These are phyloP conservation scores for Lithobates sylvaticus DNA, from an alignment of 2,797 vertebrate species.

Conservation along the genomic window DNA sequence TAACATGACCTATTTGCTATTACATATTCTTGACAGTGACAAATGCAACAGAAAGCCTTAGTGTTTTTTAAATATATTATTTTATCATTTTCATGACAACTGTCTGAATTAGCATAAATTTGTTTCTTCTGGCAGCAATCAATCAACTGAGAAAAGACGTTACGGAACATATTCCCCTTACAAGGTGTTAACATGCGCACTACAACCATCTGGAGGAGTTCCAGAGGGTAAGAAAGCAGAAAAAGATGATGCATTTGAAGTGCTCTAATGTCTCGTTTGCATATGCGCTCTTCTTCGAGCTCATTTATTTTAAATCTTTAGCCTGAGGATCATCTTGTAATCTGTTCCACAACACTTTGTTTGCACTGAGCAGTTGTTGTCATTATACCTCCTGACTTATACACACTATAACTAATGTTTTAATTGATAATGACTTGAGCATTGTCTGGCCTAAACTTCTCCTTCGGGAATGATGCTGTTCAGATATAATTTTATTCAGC, in stretches of 20 bases:
- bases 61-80: background rate
- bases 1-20: background rate
- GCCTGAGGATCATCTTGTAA: conserved; percentile 10
- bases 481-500: background rate
- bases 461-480: background rate
- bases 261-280: background rate
- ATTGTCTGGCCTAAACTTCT: background rate
- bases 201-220: conserved; percentile 30
- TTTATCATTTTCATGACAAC: background rate
- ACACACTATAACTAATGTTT: no score
- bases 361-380: conserved; percentile 16
- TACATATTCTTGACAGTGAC: background rate
- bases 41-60: background rate
- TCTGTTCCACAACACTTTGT: background rate
- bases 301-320: conserved; percentile 37
- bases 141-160: conserved; percentile 1
- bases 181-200: background rate
- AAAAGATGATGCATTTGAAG: conserved; percentile 24
- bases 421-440: conserved; percentile 17
- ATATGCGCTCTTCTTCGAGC: background rate
- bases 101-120: background rate
- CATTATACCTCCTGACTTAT: conserved; percentile 13
- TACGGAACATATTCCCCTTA: conserved; percentile 11
- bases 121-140: conserved; percentile 13
- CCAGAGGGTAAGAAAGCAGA: conserved; percentile 6